Evolutionary conservation across 1,140 invertebrate genomes (phyloP), one percentile per base, ranked within the genome.

Genomic region (Lordiphosa stackelbergi): DNA sequence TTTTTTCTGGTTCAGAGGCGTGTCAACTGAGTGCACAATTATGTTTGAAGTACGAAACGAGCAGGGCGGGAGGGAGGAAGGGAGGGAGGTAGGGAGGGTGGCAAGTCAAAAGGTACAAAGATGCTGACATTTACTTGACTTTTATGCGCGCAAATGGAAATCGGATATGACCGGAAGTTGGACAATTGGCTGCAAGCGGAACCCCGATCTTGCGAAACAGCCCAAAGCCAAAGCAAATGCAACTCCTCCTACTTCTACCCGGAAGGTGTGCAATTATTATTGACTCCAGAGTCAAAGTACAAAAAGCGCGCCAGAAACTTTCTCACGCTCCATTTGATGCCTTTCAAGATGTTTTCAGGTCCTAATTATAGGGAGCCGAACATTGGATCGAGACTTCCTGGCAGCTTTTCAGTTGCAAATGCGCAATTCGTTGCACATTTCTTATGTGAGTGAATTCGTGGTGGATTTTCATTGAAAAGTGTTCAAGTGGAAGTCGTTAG

Each of bases 371-470:
- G 37, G 42, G 48, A 16, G 11, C 13, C 8, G 42, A 36, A 42
- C 41, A 38, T 49, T 47, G 40, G 36, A 10, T 24, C 31, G 11
- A 28, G 43, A 8, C 43, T 68, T 66, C 48, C 56, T 52, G 55
- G 54, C 69, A 51, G 62, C 57, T 61, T 66, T 68, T 46, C 41
- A 53, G 53, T 75, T 61, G 68, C 77, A 75, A 79, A 79, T 79
- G 77, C 75, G 75, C 75, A 79, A 75, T 83, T 69, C 71, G 71
- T 75, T 79, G 75, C 75, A 79, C 75, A 79, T 79, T 79, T 79
- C 58, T 66, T 51, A 36, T 22, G 19, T 31, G 53, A 19, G 47
- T 53, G 13, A 46, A 11, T 41, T 60, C 48, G 40, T 52, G 42
- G 54, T 53, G 64, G 54, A 71, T 81, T 79, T 79, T 81, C 66